Evolutionary conservation across 2,797 vertebrate species (phyloP), one percentile per base, ranked within the genome.

Genomic region (Hirundo rustica): DNA sequence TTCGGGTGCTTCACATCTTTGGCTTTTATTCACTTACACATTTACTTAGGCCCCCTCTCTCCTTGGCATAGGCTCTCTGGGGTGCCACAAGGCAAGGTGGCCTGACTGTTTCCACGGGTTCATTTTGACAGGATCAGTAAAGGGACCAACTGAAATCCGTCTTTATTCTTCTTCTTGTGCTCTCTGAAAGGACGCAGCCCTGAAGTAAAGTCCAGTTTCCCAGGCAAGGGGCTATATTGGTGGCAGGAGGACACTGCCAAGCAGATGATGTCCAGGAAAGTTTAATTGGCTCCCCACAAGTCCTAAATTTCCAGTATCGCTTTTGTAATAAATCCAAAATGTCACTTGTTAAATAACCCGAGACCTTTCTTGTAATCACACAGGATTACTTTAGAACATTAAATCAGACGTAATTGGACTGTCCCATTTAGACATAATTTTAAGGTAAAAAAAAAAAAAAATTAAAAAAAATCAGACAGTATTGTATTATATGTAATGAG

Each of bases 351-450:
- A 94, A 96, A 96, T 94, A 96, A 96, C 91, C 74, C 0, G 0
- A 96, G 96, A 96, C 95, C 91, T 94, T 89, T 95, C 48, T 77
- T 91, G 79, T 92, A 97, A 96, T 96, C 94, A 96, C 62, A 53
- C 62, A 83, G 81, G 91, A 96, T 94, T 95, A 94, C 89, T 89
- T 89, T 95, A 96, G 88, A 93, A 92, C 92, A 94, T 92, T 96
- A 96, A 95, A 95, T 95, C 93, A 96, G 82, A 79, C 77, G 80
- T 96, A 97, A 97, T 95, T 96, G 92, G 93, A 88, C 68, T 91
- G 89, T 96, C 90, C 76, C 95, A 95, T 96, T 96, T 95, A 92
- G 86, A 94, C 38, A 91, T 96, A 72, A 96, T 95, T 96, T 95
- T 93, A 93, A 93, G 80, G 81, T 80, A 92, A 96, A 95, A 91